These are phyloP conservation scores for Acleris cristana DNA, from an alignment of 2,888 invertebrate species.

Conservation along the genomic window DNA sequence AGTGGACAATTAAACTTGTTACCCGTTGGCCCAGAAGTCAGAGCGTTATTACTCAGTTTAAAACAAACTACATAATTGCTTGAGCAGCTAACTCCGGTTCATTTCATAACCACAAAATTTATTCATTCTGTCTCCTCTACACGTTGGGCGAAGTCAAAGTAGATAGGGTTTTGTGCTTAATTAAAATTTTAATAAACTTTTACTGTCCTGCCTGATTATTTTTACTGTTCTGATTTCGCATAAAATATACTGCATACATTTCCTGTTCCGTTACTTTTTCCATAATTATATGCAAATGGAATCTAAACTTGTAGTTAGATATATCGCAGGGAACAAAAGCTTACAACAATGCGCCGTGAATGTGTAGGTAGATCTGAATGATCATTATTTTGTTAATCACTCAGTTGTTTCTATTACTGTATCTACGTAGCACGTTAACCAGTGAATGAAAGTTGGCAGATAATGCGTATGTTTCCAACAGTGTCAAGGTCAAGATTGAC, in stretches of 20 bases:
- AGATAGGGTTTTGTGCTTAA: no score
- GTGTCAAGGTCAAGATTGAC: constrained; percentile 62
- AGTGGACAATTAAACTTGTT: constrained; percentile 53
- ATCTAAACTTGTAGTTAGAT: constrained; percentile 16
- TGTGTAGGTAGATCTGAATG: constrained; percentile 27
- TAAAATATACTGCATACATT: not conserved
- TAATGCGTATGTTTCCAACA: constrained; percentile 57
- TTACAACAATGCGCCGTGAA: constrained; percentile 18
- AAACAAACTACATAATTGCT: constrained; percentile 38
- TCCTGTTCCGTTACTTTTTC: not conserved
- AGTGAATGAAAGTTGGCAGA: constrained; percentile 72
- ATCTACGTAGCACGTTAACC: constrained; percentile 40
- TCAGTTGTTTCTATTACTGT: constrained; percentile 26
- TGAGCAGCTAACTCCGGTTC: constrained; percentile 41
- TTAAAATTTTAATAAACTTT: not conserved
- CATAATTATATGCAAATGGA: constrained; percentile 18
- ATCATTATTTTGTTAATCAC: constrained; percentile 23
- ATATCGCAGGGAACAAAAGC: constrained; percentile 10
- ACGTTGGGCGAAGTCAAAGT: not conserved
- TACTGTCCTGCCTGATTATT: not conserved
- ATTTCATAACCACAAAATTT: constrained; percentile 43
- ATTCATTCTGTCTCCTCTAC: not conserved
- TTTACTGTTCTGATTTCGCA: not conserved
- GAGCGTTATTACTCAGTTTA: constrained; percentile 40
- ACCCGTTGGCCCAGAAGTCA: constrained; percentile 49